Evolutionary conservation across 2,888 invertebrate genomes (phyloP).

Genomic region (Cacoxenus indagator): DNA sequence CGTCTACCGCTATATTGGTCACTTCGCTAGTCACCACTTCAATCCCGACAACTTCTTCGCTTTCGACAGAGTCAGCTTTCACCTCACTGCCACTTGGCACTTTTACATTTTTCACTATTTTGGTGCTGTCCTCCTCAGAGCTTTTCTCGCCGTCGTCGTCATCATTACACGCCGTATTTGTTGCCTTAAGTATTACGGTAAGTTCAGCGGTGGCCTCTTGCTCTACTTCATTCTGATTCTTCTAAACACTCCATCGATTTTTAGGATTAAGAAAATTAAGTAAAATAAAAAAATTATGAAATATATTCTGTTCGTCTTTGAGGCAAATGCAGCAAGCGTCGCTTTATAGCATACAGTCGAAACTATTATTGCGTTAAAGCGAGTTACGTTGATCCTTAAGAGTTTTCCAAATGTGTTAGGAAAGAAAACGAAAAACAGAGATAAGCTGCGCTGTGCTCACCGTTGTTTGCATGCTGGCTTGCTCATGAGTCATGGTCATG

Average conservation of each 20-base stretch:
- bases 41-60: conserved; percentile 16
- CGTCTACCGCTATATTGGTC: not conserved
- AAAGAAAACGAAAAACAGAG: too few relatives aligned
- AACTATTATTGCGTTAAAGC: too few relatives aligned
- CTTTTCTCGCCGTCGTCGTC: not conserved
- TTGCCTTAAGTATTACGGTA: not conserved
- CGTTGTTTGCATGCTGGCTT: too few relatives aligned
- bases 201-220: not conserved
- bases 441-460: too few relatives aligned
- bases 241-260: not conserved
- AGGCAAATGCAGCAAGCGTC: too few relatives aligned
- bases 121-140: not conserved
- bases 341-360: too few relatives aligned
- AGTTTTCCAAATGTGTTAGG: too few relatives aligned
- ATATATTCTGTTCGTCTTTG: too few relatives aligned
- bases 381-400: too few relatives aligned
- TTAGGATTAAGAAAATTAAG: not conserved
- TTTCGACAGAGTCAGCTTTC: conserved; percentile 18
- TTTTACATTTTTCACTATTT: conserved; percentile 27
- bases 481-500: too few relatives aligned
- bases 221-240: not conserved
- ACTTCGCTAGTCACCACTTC: not conserved
- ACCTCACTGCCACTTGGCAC: conserved; percentile 13
- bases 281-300: not conserved
- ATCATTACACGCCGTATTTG: not conserved